Conservation (phyloP, 2,113 vertebrate genomes). For the Corythaixoides concolor region DNA sequence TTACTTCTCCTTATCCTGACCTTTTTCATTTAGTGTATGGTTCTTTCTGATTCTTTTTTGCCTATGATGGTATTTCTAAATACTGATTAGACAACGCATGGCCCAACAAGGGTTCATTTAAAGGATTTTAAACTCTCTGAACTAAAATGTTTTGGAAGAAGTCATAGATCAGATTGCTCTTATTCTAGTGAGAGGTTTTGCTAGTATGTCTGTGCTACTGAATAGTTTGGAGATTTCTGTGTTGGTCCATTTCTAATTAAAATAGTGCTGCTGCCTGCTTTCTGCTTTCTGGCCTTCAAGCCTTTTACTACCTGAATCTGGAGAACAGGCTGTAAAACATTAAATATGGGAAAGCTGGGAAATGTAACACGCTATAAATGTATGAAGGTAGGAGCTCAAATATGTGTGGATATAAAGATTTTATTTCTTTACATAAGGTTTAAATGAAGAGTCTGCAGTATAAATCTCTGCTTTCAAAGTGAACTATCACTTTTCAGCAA, state of each 20-base stretch:
- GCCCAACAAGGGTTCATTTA: background rate
- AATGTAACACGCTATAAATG: constrained; percentile 67
- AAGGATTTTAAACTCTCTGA: background rate
- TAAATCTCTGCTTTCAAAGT: constrained; percentile 61
- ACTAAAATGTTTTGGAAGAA: background rate
- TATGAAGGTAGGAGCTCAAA: constrained; percentile 61
- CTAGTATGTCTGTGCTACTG: background rate
- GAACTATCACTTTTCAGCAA: constrained; percentile 55
- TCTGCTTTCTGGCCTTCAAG: constrained; percentile 36
- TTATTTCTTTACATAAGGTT: constrained; percentile 72
- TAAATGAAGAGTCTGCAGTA: constrained; percentile 60
- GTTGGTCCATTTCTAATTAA: constrained; percentile 54
- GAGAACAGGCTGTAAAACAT: constrained; percentile 62
- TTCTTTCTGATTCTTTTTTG: background rate
- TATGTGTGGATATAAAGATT: constrained; percentile 68
- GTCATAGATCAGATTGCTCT: background rate
- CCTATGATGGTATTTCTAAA: background rate
- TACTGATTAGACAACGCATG: background rate
- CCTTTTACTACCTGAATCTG: constrained; percentile 69
- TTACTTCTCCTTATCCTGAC: background rate
- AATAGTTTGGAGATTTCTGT: background rate
- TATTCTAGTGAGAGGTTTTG: background rate
- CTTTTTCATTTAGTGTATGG: background rate
- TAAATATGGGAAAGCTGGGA: constrained; percentile 71
- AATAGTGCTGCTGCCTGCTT: constrained; percentile 30